Conservation (phyloP, 2,888 invertebrate species). For the Arrhopalites spinosus region DNA sequence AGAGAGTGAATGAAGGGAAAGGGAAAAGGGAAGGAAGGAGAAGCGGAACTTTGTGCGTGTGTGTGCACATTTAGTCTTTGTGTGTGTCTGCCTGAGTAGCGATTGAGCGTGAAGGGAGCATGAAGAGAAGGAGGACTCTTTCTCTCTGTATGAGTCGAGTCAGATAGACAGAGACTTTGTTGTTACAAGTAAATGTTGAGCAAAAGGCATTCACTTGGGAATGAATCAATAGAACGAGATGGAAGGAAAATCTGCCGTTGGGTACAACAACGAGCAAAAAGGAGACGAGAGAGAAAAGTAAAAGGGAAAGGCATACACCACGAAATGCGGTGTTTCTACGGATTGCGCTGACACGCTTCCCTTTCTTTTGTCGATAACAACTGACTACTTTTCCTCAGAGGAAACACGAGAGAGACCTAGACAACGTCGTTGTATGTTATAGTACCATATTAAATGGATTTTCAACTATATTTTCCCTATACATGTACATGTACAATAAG, state of each 20-base stretch:
- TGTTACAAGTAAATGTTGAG: constrained; percentile 41
- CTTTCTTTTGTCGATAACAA: constrained; percentile 44
- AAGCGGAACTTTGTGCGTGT: neutral
- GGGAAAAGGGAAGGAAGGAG: too few species aligned
- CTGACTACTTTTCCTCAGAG: constrained; percentile 36
- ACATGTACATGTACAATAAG: too few species aligned
- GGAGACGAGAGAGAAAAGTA: neutral
- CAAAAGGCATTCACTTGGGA: constrained; percentile 41
- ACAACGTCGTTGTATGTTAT: neutral
- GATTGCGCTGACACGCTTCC: constrained; percentile 43
- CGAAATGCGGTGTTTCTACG: constrained; percentile 41
- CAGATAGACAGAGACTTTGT: constrained; percentile 33
- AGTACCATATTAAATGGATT: neutral
- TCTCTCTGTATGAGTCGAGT: neutral
- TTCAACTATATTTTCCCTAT: neutral
- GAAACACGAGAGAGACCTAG: constrained; percentile 16
- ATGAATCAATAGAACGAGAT: constrained; percentile 47
- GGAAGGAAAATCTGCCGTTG: constrained; percentile 44
- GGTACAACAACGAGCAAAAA: constrained; percentile 20
- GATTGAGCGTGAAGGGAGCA: constrained; percentile 11
- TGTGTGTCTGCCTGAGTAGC: neutral
- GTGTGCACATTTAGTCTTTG: neutral
- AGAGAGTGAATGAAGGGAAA: neutral
- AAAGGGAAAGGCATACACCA: constrained; percentile 25
- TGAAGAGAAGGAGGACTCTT: neutral